A percentile compares a stretch with the other conserved stretches of the same genome.
These are phyloP conservation scores for Hyles euphorbiae DNA, from an alignment of 1,140 invertebrate genomes.

Conservation along the genomic window DNA sequence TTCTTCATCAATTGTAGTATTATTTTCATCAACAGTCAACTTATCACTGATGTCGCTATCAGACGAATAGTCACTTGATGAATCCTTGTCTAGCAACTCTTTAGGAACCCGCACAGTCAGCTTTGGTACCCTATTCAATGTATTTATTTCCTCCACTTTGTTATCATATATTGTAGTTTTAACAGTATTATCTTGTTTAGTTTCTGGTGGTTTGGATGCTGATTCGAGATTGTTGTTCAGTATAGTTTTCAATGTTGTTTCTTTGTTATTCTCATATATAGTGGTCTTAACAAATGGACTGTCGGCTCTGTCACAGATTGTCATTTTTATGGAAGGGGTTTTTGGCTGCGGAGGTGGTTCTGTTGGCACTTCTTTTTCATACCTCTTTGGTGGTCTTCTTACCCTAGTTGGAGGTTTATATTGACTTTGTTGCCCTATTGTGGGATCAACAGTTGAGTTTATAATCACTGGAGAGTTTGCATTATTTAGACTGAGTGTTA, in stretches of 20 bases:
- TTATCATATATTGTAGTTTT: slow-evolving; percentile 71
- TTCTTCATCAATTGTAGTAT: slow-evolving; percentile 29
- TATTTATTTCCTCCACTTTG: slow-evolving; percentile 59
- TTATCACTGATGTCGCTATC: slow-evolving; percentile 78
- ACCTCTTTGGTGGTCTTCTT: slow-evolving; percentile 67
- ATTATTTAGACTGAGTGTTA: slow-evolving; percentile 67
- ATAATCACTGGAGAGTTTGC: slow-evolving; percentile 68
- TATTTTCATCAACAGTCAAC: slow-evolving; percentile 65
- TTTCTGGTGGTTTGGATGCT: slow-evolving; percentile 31
- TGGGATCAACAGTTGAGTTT: slow-evolving; percentile 67
- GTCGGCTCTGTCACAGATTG: slow-evolving; percentile 69
- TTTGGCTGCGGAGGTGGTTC: slow-evolving; percentile 31
- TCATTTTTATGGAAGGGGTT: slow-evolving; percentile 64
- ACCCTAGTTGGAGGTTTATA: slow-evolving; percentile 61
- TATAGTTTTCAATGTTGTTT: slow-evolving; percentile 51
- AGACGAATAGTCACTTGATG: slow-evolving; percentile 72
- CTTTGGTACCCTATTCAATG: slow-evolving; percentile 70
- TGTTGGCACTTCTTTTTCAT: slow-evolving; percentile 51
- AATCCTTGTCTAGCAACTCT: slow-evolving; percentile 70
- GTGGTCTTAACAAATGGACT: slow-evolving; percentile 69
- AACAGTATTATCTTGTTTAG: slow-evolving; percentile 49
- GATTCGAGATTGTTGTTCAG: slow-evolving; percentile 60
- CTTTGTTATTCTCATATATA: slow-evolving; percentile 62
- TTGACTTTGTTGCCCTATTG: slow-evolving; percentile 51
- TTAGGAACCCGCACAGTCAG: slow-evolving; percentile 71